Percentiles rank a stretch among this genome's conserved stretches.
Conservation (phyloP, 1,140 invertebrate genomes). For the Propsilocerus akamusi region DNA sequence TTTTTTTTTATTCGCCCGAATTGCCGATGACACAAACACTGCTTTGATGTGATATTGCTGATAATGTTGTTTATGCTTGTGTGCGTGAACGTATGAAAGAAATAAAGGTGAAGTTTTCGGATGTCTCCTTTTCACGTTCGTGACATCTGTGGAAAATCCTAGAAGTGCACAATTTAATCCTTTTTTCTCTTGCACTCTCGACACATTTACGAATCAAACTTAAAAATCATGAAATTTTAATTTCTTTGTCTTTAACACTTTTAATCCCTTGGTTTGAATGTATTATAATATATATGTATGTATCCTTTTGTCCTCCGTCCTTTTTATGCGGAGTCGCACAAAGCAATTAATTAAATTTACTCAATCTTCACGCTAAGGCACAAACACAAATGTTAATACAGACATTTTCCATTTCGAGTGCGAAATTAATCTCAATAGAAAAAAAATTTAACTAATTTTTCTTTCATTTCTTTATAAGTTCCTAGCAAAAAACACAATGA, state of each 20-base stretch:
- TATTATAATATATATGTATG: too few relatives aligned
- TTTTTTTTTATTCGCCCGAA: too few relatives aligned
- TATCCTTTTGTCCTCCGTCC: too few relatives aligned
- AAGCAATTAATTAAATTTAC: too few relatives aligned
- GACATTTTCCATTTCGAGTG: not conserved
- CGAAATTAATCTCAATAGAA: not conserved
- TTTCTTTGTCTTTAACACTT: too few relatives aligned
- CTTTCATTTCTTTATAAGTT: not conserved
- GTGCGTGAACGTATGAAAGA: not conserved
- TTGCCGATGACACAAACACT: not conserved
- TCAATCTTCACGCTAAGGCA: not conserved
- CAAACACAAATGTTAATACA: not conserved
- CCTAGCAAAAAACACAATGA: too few relatives aligned
- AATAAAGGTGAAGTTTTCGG: constrained; percentile 1
- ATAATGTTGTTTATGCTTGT: not conserved
- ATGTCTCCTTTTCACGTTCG: not conserved
- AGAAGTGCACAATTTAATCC: too few relatives aligned
- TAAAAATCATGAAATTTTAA: too few relatives aligned
- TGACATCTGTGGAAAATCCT: constrained; percentile 3
- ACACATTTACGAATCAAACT: too few relatives aligned
- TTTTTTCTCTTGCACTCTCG: too few relatives aligned
- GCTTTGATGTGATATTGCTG: not conserved
- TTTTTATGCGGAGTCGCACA: too few relatives aligned
- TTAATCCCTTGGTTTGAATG: too few relatives aligned
- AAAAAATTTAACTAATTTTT: not conserved